These are phyloP conservation scores for Gadopsis marmoratus DNA, from an alignment of 2,797 vertebrate genomes.

Conservation along the genomic window DNA sequence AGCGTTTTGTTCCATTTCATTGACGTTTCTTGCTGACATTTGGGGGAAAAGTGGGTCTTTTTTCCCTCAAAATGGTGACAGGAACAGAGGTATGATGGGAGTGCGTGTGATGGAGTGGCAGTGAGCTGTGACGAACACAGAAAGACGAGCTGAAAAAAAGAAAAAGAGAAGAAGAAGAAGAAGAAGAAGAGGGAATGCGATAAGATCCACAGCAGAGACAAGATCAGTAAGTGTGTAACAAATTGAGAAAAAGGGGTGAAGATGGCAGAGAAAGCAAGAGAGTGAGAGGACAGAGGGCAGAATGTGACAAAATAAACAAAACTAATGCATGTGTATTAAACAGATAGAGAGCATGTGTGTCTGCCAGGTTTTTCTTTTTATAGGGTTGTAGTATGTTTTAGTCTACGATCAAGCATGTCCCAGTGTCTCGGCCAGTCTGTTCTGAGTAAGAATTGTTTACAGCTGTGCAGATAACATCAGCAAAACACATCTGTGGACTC, in stretches of 20 bases:
- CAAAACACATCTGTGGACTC: constrained; percentile 80
- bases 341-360: not conserved
- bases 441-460: constrained; percentile 77
- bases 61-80: constrained; percentile 18
- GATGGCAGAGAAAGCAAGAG: not conserved
- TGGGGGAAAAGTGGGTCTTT: constrained; percentile 13
- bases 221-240: constrained; percentile 43
- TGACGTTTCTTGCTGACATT: constrained; percentile 3
- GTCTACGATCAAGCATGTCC: constrained; percentile 49
- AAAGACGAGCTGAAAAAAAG: constrained; percentile 56
- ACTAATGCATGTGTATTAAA: not conserved
- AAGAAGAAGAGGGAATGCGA: constrained; percentile 60
- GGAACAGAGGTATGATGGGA: constrained; percentile 36
- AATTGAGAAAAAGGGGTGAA: constrained; percentile 11
- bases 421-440: constrained; percentile 55
- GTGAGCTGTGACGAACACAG: constrained; percentile 64
- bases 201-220: constrained; percentile 42
- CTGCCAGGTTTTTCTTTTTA: not conserved
- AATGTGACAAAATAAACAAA: constrained; percentile 17
- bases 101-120: constrained; percentile 72
- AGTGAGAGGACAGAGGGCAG: not conserved
- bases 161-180: constrained; percentile 49
- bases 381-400: constrained; percentile 32
- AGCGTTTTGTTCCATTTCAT: constrained; percentile 3
- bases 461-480: constrained; percentile 76